Base-by-base conservation (phyloP, 2,888 invertebrate genomes). In the Rugalucina vietnamica region DNA sequence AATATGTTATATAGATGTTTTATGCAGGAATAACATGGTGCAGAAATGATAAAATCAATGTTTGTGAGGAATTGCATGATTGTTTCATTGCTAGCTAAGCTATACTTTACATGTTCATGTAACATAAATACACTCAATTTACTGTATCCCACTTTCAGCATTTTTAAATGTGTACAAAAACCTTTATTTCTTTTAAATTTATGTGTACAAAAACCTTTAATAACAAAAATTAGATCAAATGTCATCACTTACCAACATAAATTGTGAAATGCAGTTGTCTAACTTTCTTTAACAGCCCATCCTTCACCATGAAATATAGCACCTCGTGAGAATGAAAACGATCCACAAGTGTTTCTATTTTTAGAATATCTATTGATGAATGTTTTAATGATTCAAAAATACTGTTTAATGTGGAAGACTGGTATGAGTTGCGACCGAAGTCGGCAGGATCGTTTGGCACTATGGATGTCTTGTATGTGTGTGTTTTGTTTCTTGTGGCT, bases 361-460 rank as follows among this genome's bases (percentile, higher is more conserved):
- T 92, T 69, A 94, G 80, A 8, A 94, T 84, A 76, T 93, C 93
- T 12, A 94, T 81, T 14, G 87, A 82, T 5, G 79, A 82, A 74
- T 93, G 92, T 43, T 89, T 82, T 18, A 91, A 79, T 32, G 79
- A 82, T 21, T 83, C 84, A 87, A 92, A 88, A 34, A 93, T 82
- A 71, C 88, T 91, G 79, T 94, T 94, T n/a, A 94, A 29, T 21
- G 94, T 94, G 78, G 91, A 91, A 74, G 93, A 93, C 27, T 91
- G 92, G 70, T 90, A 93, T 0, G 92, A 93, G 79, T 93, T 94
- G 32, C 94, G 89, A 34, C 92, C 91, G 85, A 92, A 94, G 81
- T 94, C 93, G 50, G 93, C 90, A 8, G 93, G 93, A 80, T 94
- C 93, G 79, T 94, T 94, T 72, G 94, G 92, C 50, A 93, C 93